Evolutionary conservation across 2,797 vertebrate genomes (phyloP).

Genomic region (Artibeus lituratus): DNA sequence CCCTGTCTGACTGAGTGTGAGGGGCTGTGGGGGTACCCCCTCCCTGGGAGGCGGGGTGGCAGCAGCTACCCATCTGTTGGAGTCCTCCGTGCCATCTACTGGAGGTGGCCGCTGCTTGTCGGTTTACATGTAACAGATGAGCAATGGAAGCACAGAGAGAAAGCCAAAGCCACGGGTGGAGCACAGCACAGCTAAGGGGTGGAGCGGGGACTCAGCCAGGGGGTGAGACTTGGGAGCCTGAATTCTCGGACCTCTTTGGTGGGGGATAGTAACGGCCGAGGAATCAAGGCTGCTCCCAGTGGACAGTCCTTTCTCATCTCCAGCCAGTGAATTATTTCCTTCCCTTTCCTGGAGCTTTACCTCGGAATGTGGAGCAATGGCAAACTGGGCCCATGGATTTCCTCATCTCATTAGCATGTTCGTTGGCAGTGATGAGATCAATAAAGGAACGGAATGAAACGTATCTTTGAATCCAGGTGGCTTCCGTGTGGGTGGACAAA

Average conservation of each 20-base stretch:
- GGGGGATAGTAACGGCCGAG: background rate
- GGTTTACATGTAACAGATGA: background rate
- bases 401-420: background rate
- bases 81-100: too few species aligned
- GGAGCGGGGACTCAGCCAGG: background rate
- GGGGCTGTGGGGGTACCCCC: rapidly evolving
- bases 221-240: background rate
- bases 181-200: background rate
- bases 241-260: background rate
- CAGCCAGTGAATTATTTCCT: background rate
- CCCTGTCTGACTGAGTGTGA: background rate
- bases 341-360: background rate
- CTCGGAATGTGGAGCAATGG: background rate
- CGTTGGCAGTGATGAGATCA: background rate
- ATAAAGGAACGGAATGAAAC: background rate
- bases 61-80: too few species aligned
- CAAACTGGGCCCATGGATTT: background rate
- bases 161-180: background rate
- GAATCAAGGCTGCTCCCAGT: background rate
- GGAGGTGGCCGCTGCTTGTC: background rate
- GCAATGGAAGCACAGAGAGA: background rate
- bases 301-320: background rate
- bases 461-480: background rate
- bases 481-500: background rate
- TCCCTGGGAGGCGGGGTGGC: background rate